Evolutionary conservation across 2,888 invertebrate genomes (phyloP).

Genomic region (Drosophila kuntzei): DNA sequence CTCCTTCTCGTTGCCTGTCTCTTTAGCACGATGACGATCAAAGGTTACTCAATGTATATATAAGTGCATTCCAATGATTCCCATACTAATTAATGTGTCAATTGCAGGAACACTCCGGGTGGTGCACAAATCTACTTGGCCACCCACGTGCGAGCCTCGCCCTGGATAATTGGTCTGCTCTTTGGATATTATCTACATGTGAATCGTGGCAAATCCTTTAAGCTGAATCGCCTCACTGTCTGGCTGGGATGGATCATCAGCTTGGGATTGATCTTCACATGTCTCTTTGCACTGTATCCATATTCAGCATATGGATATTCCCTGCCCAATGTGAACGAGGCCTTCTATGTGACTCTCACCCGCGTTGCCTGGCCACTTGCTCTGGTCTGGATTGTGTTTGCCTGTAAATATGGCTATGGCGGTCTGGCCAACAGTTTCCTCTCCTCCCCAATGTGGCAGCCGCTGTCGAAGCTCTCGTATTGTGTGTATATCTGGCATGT

Average conservation of each 20-base stretch:
- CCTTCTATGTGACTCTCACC: slow-evolving; percentile 74
- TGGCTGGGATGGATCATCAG: slow-evolving; percentile 75
- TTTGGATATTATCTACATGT: slow-evolving; percentile 77
- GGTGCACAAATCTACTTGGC: slow-evolving; percentile 70
- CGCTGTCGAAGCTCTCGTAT: slow-evolving; percentile 78
- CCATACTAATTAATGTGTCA: too few species aligned
- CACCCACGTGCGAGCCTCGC: slow-evolving; percentile 72
- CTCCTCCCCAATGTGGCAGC: slow-evolving; percentile 80
- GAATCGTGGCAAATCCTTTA: slow-evolving; percentile 41
- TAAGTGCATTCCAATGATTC: neutral
- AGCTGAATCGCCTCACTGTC: slow-evolving; percentile 34
- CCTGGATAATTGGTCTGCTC: slow-evolving; percentile 77
- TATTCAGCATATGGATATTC: slow-evolving; percentile 36
- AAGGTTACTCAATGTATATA: slow-evolving; percentile 23
- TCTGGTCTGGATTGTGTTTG: slow-evolving; percentile 81
- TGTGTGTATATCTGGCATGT: slow-evolving; percentile 79
- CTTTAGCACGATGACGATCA: slow-evolving; percentile 53
- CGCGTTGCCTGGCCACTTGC: slow-evolving; percentile 80
- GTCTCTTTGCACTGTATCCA: slow-evolving; percentile 70
- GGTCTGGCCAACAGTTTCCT: slow-evolving; percentile 77
- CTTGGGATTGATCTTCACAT: slow-evolving; percentile 55
- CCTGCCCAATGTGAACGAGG: slow-evolving; percentile 59
- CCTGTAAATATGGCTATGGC: slow-evolving; percentile 80
- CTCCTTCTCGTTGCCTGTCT: slow-evolving; percentile 58
- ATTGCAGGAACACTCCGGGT: too few species aligned